phyloP scores from a whole-genome alignment of 37 sponge, comb jelly and placozoan genomes.

The Spongilla lacustris region DNA sequence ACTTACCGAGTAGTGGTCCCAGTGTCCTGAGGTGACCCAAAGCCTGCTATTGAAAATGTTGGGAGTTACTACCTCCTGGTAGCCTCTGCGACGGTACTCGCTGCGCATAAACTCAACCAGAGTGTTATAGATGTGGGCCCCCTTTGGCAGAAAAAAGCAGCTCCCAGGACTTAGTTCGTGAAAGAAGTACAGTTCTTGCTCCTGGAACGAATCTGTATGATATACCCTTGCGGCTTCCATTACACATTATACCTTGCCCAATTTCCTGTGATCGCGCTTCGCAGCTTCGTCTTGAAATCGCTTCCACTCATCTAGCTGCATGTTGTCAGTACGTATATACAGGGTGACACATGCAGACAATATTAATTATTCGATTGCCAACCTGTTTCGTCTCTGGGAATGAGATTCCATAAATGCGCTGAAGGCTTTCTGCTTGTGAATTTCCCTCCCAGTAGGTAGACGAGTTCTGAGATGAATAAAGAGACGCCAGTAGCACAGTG shows the following conservation, averaged over 20 bases:
- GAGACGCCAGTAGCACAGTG: too few relatives aligned
- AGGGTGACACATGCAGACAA: too few relatives aligned
- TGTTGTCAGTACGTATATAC: too few relatives aligned
- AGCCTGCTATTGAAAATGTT: constrained; percentile 97
- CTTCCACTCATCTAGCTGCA: constrained; percentile 96
- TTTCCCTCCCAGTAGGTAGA: constrained; percentile 98
- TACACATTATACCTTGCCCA: constrained; percentile 63
- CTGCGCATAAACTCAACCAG: constrained; percentile 84
- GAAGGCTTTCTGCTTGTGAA: constrained; percentile 90
- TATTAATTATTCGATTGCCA: not conserved
- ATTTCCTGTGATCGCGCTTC: constrained; percentile 96
- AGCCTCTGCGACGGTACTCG: constrained; percentile 93
- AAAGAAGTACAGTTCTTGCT: constrained; percentile 98
- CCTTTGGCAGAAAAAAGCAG: constrained; percentile 98
- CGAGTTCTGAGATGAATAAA: constrained; percentile 75
- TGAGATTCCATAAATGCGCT: constrained; percentile 96
- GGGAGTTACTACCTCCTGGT: constrained; percentile 94
- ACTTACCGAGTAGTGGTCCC: constrained; percentile 90
- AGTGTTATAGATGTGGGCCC: constrained; percentile 92
- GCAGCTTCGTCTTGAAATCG: constrained; percentile 98
- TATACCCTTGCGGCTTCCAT: not conserved
- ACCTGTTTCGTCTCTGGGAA: constrained; percentile 98
- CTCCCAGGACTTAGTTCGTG: constrained; percentile 97
- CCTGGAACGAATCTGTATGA: constrained; percentile 41
- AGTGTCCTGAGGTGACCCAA: constrained; percentile 97